A percentile compares a stretch with the other conserved stretches of the same genome.
Evolutionary conservation across 1,140 invertebrate genomes (phyloP).

Genomic region (Trichogramma pretiosum): DNA sequence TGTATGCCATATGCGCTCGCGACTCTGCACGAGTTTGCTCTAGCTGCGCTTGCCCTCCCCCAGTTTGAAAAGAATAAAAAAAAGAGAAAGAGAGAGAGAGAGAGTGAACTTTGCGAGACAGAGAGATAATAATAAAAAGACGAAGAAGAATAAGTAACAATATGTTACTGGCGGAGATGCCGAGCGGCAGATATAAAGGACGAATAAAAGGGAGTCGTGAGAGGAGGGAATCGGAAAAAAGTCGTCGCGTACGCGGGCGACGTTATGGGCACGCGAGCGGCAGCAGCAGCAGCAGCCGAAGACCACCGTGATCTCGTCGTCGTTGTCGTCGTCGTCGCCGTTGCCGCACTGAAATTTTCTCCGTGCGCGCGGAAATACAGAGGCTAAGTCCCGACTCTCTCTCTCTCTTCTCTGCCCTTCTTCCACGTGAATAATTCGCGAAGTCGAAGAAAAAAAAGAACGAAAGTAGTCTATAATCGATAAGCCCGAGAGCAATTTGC

Average conservation of each 20-base stretch:
- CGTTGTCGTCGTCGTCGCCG: too few relatives aligned
- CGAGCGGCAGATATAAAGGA: slow-evolving; percentile 16
- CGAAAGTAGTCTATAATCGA: not conserved
- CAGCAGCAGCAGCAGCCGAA: too few relatives aligned
- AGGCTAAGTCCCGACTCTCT: too few relatives aligned
- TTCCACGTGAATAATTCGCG: not conserved
- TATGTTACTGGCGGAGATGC: slow-evolving; percentile 9
- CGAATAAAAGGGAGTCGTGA: slow-evolving; percentile 7
- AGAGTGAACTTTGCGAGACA: not conserved
- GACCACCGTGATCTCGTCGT: slow-evolving; percentile 12
- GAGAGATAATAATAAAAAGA: not conserved
- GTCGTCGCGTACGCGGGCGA: not conserved
- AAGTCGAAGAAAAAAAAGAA: slow-evolving; percentile 1
- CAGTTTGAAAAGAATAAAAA: not conserved
- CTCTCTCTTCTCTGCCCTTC: too few relatives aligned
- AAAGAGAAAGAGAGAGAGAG: not conserved
- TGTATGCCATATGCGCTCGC: not conserved
- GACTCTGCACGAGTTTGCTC: too few relatives aligned
- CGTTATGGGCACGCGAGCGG: too few relatives aligned
- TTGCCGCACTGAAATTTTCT: too few relatives aligned
- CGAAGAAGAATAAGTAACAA: slow-evolving; percentile 2
- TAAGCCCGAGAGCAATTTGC: not conserved
- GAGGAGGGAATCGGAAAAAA: slow-evolving; percentile 7
- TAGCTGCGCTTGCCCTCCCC: too few relatives aligned
- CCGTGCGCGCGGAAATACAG: too few relatives aligned